Evolutionary conservation across 2,797 vertebrate genomes (phyloP), one percentile per base, ranked within the genome.

Genomic region (Austrolebias charrua): DNA sequence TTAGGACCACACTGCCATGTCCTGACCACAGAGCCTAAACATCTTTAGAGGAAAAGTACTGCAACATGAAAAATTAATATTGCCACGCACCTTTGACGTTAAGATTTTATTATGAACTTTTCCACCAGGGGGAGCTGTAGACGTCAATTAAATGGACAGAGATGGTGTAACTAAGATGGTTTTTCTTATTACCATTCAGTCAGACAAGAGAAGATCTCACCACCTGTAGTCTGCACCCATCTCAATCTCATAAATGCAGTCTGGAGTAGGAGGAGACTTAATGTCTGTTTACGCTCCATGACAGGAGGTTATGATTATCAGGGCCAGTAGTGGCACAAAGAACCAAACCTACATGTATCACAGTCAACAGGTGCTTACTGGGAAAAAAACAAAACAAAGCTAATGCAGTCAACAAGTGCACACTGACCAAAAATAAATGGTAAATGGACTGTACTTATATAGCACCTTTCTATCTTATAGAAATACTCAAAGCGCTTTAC

Each of bases 61-160:
- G 1, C 9, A 20, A 33, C 28, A 38, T 38, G 35, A 38, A 38
- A 38, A 9, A 9, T 1, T 2, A 1, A 48, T 38, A 38, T 10
- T 9, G 11, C 8, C 16, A 20, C 35, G 35, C 19, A 49, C 12
- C 47, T 12, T 11, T 28, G 16, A 29, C 20, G 3, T 45, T 45
- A 20, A 8, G 24, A 18, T 40, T 52, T 44, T n/a, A 47, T 42
- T n/a, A 6, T 18, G n/a, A 38, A 38, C 12, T 13, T n/a, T 7
- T 70, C 82, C 87, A 85, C 54, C 60, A 42, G 86, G 81, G 79
- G 89, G 84, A 63, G 66, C 84, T 86, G 40, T 69, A 84, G 74
- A 71, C 81, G 69, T 48, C 48, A 28, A 60, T 64, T 60, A 1
- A n/a, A 2, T 13, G 46, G 35, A 61, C 6, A 2, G 29, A 73